phyloP scores from a whole-genome alignment of 2,797 vertebrate genomes.

The Falco novaeseelandiae region DNA sequence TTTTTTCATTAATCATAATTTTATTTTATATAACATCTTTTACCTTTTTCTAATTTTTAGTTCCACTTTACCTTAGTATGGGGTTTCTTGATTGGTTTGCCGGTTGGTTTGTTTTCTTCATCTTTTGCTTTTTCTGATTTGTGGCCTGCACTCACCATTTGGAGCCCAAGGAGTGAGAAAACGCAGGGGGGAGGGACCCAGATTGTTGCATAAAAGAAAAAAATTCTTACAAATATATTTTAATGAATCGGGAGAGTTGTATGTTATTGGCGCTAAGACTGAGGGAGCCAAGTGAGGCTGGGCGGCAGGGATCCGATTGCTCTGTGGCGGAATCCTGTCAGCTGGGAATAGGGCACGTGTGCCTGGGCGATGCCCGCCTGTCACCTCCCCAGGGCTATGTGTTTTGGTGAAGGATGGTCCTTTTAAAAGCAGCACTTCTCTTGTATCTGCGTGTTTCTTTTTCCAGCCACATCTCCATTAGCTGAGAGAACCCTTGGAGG shows the following conservation, averaged over 20 bases:
- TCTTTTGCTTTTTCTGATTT: background rate
- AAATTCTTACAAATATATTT: too few species aligned
- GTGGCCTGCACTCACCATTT: background rate
- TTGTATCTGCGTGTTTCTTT: background rate
- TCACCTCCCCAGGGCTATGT: background rate
- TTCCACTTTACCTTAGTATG: background rate
- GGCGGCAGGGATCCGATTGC: fast-evolving
- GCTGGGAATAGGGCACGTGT: fast-evolving
- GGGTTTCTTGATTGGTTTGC: background rate
- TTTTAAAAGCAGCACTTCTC: background rate
- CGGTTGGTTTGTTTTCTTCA: background rate
- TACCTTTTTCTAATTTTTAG: background rate
- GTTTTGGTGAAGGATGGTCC: background rate
- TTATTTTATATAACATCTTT: background rate
- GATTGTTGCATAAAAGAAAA: too few species aligned
- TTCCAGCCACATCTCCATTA: constrained; percentile 39
- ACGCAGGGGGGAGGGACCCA: too few species aligned
- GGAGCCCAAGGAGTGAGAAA: background rate
- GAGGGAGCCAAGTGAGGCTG: background rate
- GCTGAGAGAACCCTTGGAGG: constrained; percentile 46
- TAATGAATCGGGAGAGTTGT: fast-evolving
- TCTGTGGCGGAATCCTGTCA: background rate
- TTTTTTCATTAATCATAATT: background rate
- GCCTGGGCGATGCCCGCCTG: background rate
- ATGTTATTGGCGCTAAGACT: fast-evolving